A percentile compares a stretch with the other conserved stretches of the same genome.
Evolutionary conservation across 2,888 invertebrate species (phyloP).

Genomic region (Heliconius cydno): DNA sequence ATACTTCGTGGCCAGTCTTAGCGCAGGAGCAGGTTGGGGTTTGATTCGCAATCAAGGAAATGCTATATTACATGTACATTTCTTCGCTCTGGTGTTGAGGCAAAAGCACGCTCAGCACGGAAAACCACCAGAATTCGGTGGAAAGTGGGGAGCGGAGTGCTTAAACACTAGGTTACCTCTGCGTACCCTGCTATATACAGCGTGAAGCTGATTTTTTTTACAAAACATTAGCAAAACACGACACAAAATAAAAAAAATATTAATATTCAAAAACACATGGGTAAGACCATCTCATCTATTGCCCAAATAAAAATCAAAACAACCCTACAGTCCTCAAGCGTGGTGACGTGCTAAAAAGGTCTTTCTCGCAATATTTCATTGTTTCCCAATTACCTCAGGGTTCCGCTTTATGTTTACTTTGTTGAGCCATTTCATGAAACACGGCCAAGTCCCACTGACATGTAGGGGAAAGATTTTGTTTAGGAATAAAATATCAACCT

Average conservation of each 20-base stretch:
- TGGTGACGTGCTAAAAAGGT: constrained; percentile 37
- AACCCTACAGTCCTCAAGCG: constrained; percentile 39
- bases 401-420: constrained; percentile 37
- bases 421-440: constrained; percentile 32
- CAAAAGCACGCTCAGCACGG: neutral
- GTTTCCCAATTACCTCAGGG: constrained; percentile 45
- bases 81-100: neutral
- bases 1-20: too few species aligned
- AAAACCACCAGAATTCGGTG: too few species aligned
- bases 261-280: neutral
- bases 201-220: neutral
- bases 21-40: neutral
- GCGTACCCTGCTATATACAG: too few species aligned
- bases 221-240: neutral
- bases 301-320: constrained; percentile 24
- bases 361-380: constrained; percentile 48
- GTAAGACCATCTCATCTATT: neutral
- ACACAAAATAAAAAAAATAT: neutral
- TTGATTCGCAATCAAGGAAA: neutral
- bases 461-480: constrained; percentile 10
- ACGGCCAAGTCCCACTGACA: constrained; percentile 23
- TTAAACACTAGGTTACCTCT: neutral
- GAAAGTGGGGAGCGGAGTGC: neutral
- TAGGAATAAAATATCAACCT: constrained; percentile 7
- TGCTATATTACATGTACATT: neutral